Base-by-base conservation (phyloP, 2,797 vertebrate genomes). In the Tadarida brasiliensis region DNA sequence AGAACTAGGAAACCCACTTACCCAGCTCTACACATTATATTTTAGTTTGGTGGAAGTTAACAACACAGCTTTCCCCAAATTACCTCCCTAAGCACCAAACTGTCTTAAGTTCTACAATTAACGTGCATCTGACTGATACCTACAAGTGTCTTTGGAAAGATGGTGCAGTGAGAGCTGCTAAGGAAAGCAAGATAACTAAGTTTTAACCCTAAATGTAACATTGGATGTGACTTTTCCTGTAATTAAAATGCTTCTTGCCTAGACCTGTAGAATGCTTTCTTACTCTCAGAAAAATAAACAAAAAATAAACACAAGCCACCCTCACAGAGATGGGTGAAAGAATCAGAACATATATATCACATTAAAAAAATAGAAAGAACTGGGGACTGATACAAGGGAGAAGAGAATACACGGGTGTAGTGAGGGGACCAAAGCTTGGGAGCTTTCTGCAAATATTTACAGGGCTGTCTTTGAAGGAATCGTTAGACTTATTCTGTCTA, bases 241-340 rank as follows among this genome's bases (percentile, higher is more conserved):
- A 68, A 30, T 77, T 92, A 94, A 92, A 95, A 88, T 82, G 10
- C 3, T 57, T 92, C 26, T 90, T 91, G 78, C 16, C 17, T 71
- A 87, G 33, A 54, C 0, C 2, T 63, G 85, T 56, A 94, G 16
- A 90, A 83, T 88, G 14, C 12, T 84, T 88, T 67, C 10, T 61
- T 56, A 4, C 35, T 91, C 24, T 93, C 28, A 81, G 17, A 77
- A 94, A 87, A 90, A 5, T 86, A 26, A 87, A 74, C 33, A 16
- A 83, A 74, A 86, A 44, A 28, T 33, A 68, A 51, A 51, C n/a
- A 51, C 33, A 94, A 28, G 26, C n/a, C 28, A 63, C 8, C 49
- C 15, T 83, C 74, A 47, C 67, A 86, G 26, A 91, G 39, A 76
- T 44, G 39, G 28, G 15, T 76, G 30, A 95, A 92, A 95, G 4